Conservation (phyloP, 2,888 invertebrate genomes). For the Drosophila melanosoma region DNA sequence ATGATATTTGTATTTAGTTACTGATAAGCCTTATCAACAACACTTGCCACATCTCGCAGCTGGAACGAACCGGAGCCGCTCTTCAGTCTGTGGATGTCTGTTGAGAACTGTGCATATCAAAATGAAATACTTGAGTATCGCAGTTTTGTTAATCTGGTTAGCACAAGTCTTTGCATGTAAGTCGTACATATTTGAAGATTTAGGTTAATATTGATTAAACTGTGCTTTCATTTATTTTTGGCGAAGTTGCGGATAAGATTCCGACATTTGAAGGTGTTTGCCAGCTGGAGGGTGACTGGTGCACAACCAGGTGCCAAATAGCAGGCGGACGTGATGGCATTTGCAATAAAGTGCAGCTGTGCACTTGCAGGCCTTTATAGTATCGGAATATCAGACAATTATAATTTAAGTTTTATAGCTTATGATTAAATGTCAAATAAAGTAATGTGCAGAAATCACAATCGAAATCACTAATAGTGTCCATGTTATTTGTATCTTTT, state of each 20-base stretch:
- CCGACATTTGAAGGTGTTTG: constrained; percentile 66
- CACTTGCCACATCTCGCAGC: constrained; percentile 15
- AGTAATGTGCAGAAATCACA: neutral
- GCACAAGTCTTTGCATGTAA: constrained; percentile 45
- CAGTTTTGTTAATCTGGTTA: constrained; percentile 49
- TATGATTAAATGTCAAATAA: neutral
- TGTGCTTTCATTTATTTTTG: neutral
- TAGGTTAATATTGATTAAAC: constrained; percentile 8
- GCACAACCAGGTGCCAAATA: constrained; percentile 66
- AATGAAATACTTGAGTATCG: constrained; percentile 56
- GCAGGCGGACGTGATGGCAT: constrained; percentile 77
- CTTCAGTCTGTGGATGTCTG: constrained; percentile 41
- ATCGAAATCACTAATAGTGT: neutral
- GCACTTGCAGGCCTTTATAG: constrained; percentile 71
- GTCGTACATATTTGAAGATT: constrained; percentile 5
- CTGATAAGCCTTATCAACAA: constrained; percentile 49
- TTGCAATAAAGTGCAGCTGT: constrained; percentile 73
- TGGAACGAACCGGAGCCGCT: constrained; percentile 9
- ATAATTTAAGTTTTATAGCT: neutral
- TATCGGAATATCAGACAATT: neutral
- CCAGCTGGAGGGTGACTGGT: constrained; percentile 71
- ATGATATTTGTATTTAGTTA: constrained; percentile 9
- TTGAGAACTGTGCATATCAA: constrained; percentile 29
- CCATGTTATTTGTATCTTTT: neutral
- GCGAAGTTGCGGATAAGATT: constrained; percentile 46